These are phyloP conservation scores for Mormyrus iriodes DNA, from an alignment of 2,113 vertebrate genomes.

Conservation along the genomic window DNA sequence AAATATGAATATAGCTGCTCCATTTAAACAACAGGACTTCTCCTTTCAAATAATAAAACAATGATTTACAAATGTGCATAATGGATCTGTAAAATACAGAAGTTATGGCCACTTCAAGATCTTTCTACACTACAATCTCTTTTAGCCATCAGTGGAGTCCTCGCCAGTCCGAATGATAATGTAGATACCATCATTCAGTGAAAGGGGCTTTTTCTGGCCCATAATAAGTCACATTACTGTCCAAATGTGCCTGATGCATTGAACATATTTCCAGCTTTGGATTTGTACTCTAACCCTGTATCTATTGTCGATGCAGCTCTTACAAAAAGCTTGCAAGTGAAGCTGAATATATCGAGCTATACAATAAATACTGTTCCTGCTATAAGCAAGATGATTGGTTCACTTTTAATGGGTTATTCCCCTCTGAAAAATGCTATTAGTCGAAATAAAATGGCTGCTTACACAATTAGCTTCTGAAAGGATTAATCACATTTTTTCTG, in stretches of 20 bases:
- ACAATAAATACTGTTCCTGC: neutral
- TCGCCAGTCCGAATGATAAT: neutral
- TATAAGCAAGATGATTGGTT: neutral
- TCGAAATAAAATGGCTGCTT: neutral
- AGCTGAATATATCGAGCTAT: neutral
- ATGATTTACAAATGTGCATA: too few relatives aligned
- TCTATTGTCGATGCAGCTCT: neutral
- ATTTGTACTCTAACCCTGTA: neutral
- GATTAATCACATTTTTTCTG: conserved; percentile 16
- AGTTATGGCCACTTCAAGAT: neutral
- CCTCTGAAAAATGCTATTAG: neutral
- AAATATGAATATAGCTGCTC: too few relatives aligned
- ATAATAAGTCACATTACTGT: neutral
- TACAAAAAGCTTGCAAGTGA: neutral
- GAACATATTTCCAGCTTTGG: neutral
- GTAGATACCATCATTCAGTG: neutral
- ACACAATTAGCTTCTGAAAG: neutral
- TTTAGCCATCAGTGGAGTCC: neutral
- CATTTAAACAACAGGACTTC: too few relatives aligned
- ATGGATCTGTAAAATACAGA: neutral
- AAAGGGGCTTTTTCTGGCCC: neutral
- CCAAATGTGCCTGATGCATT: neutral
- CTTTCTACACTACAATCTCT: neutral
- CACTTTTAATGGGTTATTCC: neutral
- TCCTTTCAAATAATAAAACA: too few relatives aligned